A percentile compares a stretch with the other conserved stretches of the same genome.
Evolutionary conservation across 2,888 invertebrate genomes (phyloP).

Genomic region (Margaritifera margaritifera): DNA sequence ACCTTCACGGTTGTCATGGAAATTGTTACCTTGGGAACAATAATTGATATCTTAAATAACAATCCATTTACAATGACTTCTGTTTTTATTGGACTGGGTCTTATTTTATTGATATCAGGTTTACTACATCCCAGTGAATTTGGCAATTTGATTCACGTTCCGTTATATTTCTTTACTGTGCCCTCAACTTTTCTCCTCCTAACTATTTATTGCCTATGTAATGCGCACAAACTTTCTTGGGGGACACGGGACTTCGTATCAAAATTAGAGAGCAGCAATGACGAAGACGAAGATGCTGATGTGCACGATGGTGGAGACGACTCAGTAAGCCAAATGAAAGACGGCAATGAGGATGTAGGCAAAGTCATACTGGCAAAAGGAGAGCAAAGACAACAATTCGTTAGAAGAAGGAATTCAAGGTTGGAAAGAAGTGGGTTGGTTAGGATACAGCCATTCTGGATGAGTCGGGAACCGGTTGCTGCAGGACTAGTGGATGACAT

Average conservation of each 20-base stretch:
- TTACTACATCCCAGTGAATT: conserved; percentile 93
- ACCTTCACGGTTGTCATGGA: conserved; percentile 98
- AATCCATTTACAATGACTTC: conserved; percentile 75
- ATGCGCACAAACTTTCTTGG: conserved; percentile 94
- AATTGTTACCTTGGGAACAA: conserved; percentile 98
- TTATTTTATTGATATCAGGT: conserved; percentile 97
- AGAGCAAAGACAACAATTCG: background rate
- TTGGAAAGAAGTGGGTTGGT: background rate
- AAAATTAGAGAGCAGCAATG: conserved; percentile 44
- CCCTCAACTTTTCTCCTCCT: conserved; percentile 95
- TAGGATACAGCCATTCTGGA: conserved; percentile 17
- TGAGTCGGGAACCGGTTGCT: conserved; percentile 69
- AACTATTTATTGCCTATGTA: conserved; percentile 92
- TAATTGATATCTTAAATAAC: conserved; percentile 96
- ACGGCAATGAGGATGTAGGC: conserved; percentile 3
- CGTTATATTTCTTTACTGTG: conserved; percentile 90
- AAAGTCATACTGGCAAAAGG: conserved; percentile 5
- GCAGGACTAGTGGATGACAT: conserved; percentile 84
- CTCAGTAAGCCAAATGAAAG: background rate
- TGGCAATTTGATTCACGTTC: conserved; percentile 77
- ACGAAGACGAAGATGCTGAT: conserved; percentile 3
- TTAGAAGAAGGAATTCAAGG: background rate
- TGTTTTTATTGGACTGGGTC: conserved; percentile 76
- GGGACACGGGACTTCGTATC: conserved; percentile 86
- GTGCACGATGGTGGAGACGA: conserved; percentile 1